A percentile compares a stretch with the other conserved stretches of the same genome.
phyloP scores from a whole-genome alignment of 2,797 vertebrate genomes.

The Spinus pinus region DNA sequence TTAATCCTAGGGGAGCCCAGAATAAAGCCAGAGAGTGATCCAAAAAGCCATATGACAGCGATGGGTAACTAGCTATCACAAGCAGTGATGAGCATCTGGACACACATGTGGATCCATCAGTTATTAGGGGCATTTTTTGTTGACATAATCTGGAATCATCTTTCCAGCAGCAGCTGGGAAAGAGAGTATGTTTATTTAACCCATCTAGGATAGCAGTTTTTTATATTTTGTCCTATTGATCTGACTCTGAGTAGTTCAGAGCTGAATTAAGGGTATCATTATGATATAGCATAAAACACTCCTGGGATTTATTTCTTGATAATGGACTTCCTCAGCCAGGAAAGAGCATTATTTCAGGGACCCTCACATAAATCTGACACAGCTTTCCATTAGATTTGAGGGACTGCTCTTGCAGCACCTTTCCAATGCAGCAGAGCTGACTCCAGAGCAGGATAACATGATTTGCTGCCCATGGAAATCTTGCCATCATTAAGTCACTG shows the following conservation, averaged over 20 bases:
- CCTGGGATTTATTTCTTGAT: neutral
- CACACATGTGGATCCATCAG: neutral
- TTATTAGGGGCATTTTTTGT: neutral
- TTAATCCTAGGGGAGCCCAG: neutral
- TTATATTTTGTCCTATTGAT: neutral
- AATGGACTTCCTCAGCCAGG: neutral
- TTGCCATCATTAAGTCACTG: neutral
- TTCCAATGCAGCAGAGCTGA: neutral
- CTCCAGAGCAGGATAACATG: neutral
- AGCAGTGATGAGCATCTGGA: neutral
- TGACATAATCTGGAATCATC: neutral
- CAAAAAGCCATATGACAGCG: neutral
- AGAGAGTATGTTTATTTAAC: neutral
- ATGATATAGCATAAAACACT: neutral
- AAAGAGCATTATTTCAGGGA: neutral
- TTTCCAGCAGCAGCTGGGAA: neutral
- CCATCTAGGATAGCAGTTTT: neutral
- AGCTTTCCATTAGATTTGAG: neutral
- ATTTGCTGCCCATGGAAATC: neutral
- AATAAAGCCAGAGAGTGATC: neutral
- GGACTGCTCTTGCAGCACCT: neutral
- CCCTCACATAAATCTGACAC: slow-evolving; percentile 10
- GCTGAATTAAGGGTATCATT: neutral
- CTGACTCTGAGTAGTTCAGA: neutral
- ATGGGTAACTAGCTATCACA: neutral